Base-by-base conservation (phyloP, 2,797 vertebrate genomes). In the Naso thynnoides region DNA sequence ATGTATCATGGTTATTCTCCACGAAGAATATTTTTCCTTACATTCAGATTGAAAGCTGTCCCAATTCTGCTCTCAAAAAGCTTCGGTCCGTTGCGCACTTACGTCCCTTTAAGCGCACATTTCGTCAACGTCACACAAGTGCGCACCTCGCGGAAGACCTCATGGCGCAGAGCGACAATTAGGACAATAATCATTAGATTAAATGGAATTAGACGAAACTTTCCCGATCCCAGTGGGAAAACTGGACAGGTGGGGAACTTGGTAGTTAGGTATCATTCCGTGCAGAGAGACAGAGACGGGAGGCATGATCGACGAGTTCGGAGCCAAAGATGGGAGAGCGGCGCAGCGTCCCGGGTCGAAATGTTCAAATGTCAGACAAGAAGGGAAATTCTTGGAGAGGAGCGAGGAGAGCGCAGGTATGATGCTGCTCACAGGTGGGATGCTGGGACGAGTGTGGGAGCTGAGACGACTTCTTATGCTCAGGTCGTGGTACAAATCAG, bases 391-490 rank as follows among this genome's bases (percentile, higher is more conserved):
- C 71, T 91, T 91, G 57, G 82, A 86, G 74, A 93, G 77, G 3
- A 94, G 86, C n/a, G 89, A 91, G 27, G 93, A 92, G 11, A 94
- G 88, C n/a, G 89, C 86, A 3, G 94, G 92, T 16, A 89, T 72
- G 29, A 93, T 74, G 70, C 78, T 76, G 86, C 81, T 82, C 1
- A 83, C 86, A 60, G 87, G 82, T 49, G 87, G 64, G 36, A 78
- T 67, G 27, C 58, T 48, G 27, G 71, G 61, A 18, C 62, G 1
- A 13, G 47, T 38, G 49, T 65, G 78, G 14, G 76, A 24, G 29
- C 54, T 45, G 8, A 75, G 38, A 7, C 47, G 44, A 8, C 58
- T 31, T 31, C 79, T 85, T 5, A 71, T 4, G 24, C n/a, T 76
- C 61, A 73, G 55, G 3, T 83, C 78, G 41, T 54, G 78, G 80